These are phyloP conservation scores for Chymomyza caudatula DNA, from an alignment of 2,888 invertebrate genomes.

Conservation along the genomic window DNA sequence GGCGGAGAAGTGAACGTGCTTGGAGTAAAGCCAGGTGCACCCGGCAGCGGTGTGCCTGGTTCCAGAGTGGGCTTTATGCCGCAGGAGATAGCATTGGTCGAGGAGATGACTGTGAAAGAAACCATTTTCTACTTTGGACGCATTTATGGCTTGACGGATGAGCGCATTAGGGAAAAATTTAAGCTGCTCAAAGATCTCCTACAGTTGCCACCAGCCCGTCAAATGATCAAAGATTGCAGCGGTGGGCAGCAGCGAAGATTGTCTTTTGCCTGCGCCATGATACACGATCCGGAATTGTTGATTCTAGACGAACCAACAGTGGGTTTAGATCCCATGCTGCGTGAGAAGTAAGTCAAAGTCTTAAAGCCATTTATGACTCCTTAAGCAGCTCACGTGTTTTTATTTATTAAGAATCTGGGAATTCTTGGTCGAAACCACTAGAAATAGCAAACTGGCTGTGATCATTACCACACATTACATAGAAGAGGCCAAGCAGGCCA, in stretches of 20 bases:
- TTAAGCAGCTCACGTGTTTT: not conserved
- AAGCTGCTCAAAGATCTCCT: slow-evolving; percentile 84
- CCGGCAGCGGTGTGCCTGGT: slow-evolving; percentile 84
- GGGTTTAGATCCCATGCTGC: slow-evolving; percentile 93
- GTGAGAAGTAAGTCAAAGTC: slow-evolving; percentile 83
- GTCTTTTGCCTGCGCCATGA: slow-evolving; percentile 91
- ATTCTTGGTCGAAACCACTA: slow-evolving; percentile 86
- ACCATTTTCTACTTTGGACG: slow-evolving; percentile 92
- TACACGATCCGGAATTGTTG: slow-evolving; percentile 92
- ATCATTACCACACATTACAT: slow-evolving; percentile 97
- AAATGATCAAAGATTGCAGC: slow-evolving; percentile 85
- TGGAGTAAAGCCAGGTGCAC: slow-evolving; percentile 84
- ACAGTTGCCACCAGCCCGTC: slow-evolving; percentile 85
- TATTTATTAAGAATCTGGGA: slow-evolving; percentile 88
- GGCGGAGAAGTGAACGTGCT: slow-evolving; percentile 87
- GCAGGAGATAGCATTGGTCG: slow-evolving; percentile 90
- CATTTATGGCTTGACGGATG: slow-evolving; percentile 86
- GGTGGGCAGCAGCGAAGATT: slow-evolving; percentile 95
- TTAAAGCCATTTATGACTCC: too few species aligned
- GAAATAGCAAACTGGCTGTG: slow-evolving; percentile 85
- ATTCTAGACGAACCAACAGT: slow-evolving; percentile 96
- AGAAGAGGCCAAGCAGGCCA: slow-evolving; percentile 91
- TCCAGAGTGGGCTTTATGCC: slow-evolving; percentile 92
- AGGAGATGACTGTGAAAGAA: slow-evolving; percentile 89
- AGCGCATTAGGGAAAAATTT: slow-evolving; percentile 83